These are phyloP conservation scores for Eugnorisma glareosa DNA, from an alignment of 2,888 invertebrate species.

Conservation along the genomic window DNA sequence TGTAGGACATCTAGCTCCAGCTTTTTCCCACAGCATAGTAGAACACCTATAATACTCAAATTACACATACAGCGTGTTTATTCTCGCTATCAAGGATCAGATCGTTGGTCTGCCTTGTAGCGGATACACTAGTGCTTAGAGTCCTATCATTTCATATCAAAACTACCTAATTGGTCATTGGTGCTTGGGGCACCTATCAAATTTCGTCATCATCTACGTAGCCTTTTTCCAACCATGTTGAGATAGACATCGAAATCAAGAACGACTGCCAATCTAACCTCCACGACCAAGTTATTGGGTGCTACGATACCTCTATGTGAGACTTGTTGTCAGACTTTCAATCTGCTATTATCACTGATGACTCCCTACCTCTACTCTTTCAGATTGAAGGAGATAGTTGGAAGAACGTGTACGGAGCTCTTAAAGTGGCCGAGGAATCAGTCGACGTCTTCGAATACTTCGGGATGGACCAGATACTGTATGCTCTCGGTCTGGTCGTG, in stretches of 20 bases:
- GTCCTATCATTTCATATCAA: no score
- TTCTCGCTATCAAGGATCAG: no score
- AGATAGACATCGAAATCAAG: not conserved
- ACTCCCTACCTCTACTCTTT: not conserved
- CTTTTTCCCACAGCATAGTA: no score
- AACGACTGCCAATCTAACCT: no score
- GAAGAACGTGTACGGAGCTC: conserved; percentile 75
- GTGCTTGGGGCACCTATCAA: no score
- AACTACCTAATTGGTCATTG: no score
- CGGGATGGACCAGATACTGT: conserved; percentile 72
- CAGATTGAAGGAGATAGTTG: conserved; percentile 79
- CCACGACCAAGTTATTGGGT: no score
- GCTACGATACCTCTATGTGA: not conserved
- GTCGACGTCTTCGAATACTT: conserved; percentile 73
- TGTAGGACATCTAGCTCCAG: no score
- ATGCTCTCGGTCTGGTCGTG: conserved; percentile 80
- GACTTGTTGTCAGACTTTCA: not conserved
- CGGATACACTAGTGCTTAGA: no score
- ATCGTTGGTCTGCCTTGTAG: no score
- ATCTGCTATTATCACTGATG: not conserved
- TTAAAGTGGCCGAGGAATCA: conserved; percentile 70
- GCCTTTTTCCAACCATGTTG: not conserved
- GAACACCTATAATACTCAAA: no score
- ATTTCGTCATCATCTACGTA: not conserved
- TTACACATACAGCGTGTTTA: not conserved